phyloP scores from a whole-genome alignment of 2,113 vertebrate genomes.

The Mesoclemmys tuberculata region DNA sequence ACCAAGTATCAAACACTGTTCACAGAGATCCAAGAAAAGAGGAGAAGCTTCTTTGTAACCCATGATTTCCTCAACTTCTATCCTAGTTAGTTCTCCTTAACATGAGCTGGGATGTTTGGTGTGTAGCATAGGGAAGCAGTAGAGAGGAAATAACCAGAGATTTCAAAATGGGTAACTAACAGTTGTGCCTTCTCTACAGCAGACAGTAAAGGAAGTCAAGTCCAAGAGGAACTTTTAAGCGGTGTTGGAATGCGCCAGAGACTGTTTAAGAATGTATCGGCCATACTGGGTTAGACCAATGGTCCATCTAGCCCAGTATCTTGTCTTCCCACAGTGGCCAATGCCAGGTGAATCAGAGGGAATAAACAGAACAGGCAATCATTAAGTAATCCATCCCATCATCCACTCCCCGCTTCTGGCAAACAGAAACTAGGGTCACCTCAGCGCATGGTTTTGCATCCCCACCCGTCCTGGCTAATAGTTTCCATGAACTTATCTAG shows the following conservation, averaged over 20 bases:
- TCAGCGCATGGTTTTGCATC: no score
- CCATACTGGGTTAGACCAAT: no score
- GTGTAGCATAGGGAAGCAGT: slow-evolving; percentile 55
- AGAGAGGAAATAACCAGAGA: slow-evolving; percentile 48
- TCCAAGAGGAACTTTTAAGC: slow-evolving; percentile 52
- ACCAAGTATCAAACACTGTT: slow-evolving; percentile 60
- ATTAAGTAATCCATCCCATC: no score
- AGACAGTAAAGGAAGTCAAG: slow-evolving; percentile 63
- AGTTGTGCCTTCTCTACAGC: slow-evolving; percentile 60
- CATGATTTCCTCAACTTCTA: slow-evolving; percentile 54
- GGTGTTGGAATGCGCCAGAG: slow-evolving; percentile 54
- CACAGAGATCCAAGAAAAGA: slow-evolving; percentile 24
- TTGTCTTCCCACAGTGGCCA: no score
- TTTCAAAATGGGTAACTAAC: slow-evolving; percentile 62
- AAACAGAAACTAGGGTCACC: no score
- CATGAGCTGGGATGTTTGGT: slow-evolving; percentile 46
- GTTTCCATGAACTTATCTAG: no score
- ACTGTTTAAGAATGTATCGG: background rate
- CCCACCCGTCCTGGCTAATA: no score
- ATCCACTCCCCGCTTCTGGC: no score
- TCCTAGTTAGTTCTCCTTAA: slow-evolving; percentile 49
- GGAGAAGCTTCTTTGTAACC: slow-evolving; percentile 35
- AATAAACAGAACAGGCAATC: no score
- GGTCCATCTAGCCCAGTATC: no score
- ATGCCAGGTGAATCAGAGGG: no score